Percentiles rank a stretch among this genome's conserved stretches.
These are phyloP conservation scores for Brienomyrus longianalis DNA, from an alignment of 2,113 vertebrate species.

Conservation along the genomic window DNA sequence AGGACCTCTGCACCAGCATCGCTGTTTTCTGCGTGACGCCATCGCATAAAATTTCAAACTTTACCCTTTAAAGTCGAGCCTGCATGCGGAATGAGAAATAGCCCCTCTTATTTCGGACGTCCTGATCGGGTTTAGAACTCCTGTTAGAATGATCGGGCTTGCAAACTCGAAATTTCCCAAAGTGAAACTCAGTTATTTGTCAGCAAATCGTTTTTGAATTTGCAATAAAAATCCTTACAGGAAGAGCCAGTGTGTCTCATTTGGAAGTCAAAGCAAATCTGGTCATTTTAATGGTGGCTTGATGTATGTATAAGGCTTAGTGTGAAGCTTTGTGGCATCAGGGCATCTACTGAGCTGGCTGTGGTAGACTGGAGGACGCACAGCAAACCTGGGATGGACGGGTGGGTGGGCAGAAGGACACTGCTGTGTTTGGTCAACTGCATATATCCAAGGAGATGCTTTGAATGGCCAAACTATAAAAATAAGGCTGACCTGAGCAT, in stretches of 20 bases:
- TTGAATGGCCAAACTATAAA: not conserved
- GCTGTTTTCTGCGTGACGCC: not conserved
- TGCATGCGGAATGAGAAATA: not conserved
- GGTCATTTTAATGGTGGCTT: not conserved
- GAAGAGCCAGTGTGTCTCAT: not conserved
- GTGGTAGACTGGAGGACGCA: not conserved
- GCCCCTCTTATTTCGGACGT: not conserved
- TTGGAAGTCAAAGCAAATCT: not conserved
- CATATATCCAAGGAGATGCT: not conserved
- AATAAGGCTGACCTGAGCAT: not conserved
- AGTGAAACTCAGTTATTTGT: not conserved
- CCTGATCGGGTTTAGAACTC: too few species aligned
- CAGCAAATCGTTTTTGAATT: not conserved
- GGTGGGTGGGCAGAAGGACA: not conserved
- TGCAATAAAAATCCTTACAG: not conserved
- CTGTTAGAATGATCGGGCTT: not conserved
- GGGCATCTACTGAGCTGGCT: not conserved
- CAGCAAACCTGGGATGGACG: not conserved
- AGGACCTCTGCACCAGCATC: not conserved
- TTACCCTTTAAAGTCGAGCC: not conserved
- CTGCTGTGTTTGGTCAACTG: not conserved
- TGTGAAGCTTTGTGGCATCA: not conserved
- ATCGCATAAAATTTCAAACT: not conserved
- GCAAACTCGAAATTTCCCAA: not conserved
- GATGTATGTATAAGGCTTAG: not conserved